Evolutionary conservation across 2,888 invertebrate species (phyloP).

Genomic region (Aproaerema taeniolella): DNA sequence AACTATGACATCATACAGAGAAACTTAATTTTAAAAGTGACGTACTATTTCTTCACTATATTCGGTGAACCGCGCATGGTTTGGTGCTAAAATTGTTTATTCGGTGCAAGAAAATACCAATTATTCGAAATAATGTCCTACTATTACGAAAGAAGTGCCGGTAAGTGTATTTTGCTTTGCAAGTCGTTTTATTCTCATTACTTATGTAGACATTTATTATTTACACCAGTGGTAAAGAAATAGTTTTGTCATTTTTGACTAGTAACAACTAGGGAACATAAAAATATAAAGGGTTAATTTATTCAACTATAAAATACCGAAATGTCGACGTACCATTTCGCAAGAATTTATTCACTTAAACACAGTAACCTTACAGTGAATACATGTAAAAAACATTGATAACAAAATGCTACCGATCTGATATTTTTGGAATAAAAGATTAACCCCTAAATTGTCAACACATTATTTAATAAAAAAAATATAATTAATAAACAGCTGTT

Average conservation of each 20-base stretch:
- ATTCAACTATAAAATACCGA: not conserved
- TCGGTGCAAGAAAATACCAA: not conserved
- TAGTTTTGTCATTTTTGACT: not conserved
- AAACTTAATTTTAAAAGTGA: constrained; percentile 68
- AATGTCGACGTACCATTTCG: too few relatives aligned
- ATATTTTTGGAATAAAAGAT: too few relatives aligned
- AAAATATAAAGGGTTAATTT: not conserved
- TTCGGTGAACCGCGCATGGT: constrained; percentile 33
- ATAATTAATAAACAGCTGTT: too few relatives aligned
- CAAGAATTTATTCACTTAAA: too few relatives aligned
- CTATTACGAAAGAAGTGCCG: constrained; percentile 45
- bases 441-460: too few relatives aligned
- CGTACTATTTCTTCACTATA: constrained; percentile 50
- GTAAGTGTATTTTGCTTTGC: constrained; percentile 34
- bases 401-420: too few relatives aligned
- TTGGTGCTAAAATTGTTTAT: not conserved
- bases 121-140: constrained; percentile 40
- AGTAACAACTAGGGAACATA: not conserved
- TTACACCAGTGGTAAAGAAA: too few relatives aligned
- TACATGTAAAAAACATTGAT: too few relatives aligned
- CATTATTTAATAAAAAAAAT: too few relatives aligned
- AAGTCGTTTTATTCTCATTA: not conserved
- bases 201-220: not conserved
- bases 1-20: constrained; percentile 58
- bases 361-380: too few relatives aligned